These are phyloP conservation scores for Tonatia bakeri DNA, from an alignment of 2,113 vertebrate genomes.

Conservation along the genomic window DNA sequence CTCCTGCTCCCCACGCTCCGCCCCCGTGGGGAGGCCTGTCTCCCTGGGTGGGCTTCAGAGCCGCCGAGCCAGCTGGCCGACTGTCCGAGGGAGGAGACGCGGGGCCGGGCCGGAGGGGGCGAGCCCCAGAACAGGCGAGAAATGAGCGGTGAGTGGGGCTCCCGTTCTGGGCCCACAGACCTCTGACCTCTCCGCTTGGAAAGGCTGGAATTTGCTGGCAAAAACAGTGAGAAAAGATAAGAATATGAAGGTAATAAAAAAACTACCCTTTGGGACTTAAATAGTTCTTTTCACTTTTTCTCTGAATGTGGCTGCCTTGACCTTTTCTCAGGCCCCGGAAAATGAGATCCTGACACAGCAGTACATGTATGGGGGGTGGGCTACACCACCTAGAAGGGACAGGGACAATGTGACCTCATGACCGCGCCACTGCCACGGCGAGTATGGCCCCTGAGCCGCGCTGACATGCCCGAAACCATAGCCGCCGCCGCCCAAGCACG, in stretches of 20 bases:
- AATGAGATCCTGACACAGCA: background rate
- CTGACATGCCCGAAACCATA: background rate
- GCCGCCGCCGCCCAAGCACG: fast-evolving
- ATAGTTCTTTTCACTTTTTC: background rate
- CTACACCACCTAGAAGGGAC: too few relatives aligned
- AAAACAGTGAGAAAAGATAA: background rate
- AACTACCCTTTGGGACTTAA: background rate
- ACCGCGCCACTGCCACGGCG: fast-evolving
- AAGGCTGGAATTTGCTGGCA: background rate
- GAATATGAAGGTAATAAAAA: background rate
- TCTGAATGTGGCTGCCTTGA: background rate
- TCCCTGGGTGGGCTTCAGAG: too few relatives aligned
- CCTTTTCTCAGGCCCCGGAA: background rate
- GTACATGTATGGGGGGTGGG: too few relatives aligned
- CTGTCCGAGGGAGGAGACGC: too few relatives aligned
- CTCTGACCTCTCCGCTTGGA: background rate
- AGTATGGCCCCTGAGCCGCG: fast-evolving
- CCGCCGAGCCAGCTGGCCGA: too few relatives aligned
- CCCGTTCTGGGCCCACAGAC: fast-evolving
- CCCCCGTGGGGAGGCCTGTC: too few relatives aligned
- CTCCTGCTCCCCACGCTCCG: too few relatives aligned
- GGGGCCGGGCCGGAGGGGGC: too few relatives aligned
- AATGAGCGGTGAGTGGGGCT: too few relatives aligned
- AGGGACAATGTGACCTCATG: too few relatives aligned
- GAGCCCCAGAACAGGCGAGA: too few relatives aligned